phyloP scores from a whole-genome alignment of 2,888 invertebrate genomes.

The Schizaphis graminum region DNA sequence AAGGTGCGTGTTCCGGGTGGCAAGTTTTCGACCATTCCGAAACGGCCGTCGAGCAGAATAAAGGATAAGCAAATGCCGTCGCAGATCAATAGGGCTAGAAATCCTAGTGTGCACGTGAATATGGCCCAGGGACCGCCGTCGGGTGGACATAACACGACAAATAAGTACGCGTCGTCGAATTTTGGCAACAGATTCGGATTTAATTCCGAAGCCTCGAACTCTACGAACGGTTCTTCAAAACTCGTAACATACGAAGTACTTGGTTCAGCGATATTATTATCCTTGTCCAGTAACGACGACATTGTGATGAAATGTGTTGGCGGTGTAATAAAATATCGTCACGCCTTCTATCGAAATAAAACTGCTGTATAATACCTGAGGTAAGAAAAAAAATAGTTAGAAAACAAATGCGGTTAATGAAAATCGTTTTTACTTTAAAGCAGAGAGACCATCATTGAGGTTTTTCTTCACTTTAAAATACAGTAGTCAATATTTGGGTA shows the following conservation, averaged over 20 bases:
- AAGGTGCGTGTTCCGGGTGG: background rate
- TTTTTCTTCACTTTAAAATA: background rate
- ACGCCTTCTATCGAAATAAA: background rate
- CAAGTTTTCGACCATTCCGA: background rate
- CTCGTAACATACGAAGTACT: background rate
- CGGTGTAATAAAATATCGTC: background rate
- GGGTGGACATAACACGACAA: background rate
- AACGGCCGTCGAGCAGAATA: background rate
- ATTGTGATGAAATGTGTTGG: background rate
- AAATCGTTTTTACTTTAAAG: background rate
- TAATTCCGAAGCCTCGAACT: background rate
- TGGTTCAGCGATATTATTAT: background rate
- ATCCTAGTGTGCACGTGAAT: background rate
- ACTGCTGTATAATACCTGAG: background rate
- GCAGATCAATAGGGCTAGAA: background rate
- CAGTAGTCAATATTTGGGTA: background rate
- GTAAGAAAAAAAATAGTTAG: background rate
- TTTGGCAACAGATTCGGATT: too few species aligned
- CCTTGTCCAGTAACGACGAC: background rate
- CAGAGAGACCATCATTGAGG: background rate
- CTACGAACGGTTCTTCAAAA: background rate
- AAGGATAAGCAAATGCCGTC: constrained; percentile 39
- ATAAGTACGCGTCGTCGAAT: background rate
- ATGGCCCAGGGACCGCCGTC: constrained; percentile 10
- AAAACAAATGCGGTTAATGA: background rate